Base-by-base conservation (phyloP, 2,888 invertebrate genomes). In the Caenorhabditis sp. region DNA sequence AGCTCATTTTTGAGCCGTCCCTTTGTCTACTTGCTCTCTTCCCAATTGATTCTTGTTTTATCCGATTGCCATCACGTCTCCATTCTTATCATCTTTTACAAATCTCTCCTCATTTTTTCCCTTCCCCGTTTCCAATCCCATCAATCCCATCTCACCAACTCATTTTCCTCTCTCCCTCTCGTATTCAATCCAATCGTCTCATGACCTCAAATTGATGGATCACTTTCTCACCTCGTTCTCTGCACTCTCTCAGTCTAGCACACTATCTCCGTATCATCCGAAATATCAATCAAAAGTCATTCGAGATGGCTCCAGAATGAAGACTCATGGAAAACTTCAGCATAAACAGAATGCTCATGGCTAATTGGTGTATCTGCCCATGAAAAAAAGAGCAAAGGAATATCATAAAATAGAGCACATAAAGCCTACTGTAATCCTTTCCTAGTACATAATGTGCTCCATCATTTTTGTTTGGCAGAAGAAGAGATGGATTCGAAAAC, bases 201-300 rank as follows among this genome's bases (percentile, higher is more conserved):
- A 70, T 79, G 79, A 79, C 79, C 79, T 79, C 79, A 79, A 79
- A 63, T 79, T 79, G 79, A 79, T 79, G 63, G 70, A 79, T 79
- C 64, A 56, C 80, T 73, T 80, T 73, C 80, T 73, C 80, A 73
- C 80, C 73, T 73, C 51, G 14, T 51, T 58, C 56, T 31, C 51
- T 38, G 28, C 0, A 7, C 44, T 44, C 51, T 51, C 51, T 19
- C 24, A 14, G 38, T 54, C 59, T 61, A 44, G 31, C 51, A 31
- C 59, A 59, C 63, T 58, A 22, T 58, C 26, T 58, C 59, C 19
- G 44, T 31, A n/a, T 58, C 69, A 66, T 54, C 68, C 28, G 5
- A n/a, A 75, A 75, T 75, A 75, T 66, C 76, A 68, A 76, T 76
- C 76, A 76, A 76, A 76, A 72, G 72, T 66, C 47, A 79, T 56